Evolutionary conservation across 2,113 vertebrate genomes (phyloP).

Genomic region (Ammodytes marinus): DNA sequence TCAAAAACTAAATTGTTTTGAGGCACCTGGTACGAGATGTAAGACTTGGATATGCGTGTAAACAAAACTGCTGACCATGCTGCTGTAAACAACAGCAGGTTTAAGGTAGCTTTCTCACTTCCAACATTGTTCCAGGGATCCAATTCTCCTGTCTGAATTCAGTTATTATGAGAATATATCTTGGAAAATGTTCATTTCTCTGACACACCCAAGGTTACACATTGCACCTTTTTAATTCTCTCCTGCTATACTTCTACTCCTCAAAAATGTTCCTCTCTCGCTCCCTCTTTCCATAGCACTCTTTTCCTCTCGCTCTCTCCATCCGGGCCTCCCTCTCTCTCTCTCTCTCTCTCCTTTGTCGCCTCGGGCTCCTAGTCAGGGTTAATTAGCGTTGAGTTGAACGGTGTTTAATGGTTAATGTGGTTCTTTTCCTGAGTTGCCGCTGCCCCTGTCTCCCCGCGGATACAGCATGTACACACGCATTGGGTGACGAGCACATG

Average conservation of each 20-base stretch:
- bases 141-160: too few relatives aligned
- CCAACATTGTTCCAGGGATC: too few relatives aligned
- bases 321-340: slow-evolving; percentile 27
- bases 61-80: too few relatives aligned
- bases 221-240: not conserved
- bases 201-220: too few relatives aligned
- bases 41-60: too few relatives aligned
- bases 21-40: too few relatives aligned
- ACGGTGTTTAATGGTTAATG: slow-evolving; percentile 81
- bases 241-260: not conserved
- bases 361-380: slow-evolving; percentile 69
- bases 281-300: not conserved
- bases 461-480: slow-evolving; percentile 42
- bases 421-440: slow-evolving; percentile 52
- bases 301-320: slow-evolving; percentile 27
- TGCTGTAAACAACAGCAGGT: too few relatives aligned
- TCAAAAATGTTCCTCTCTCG: slow-evolving; percentile 7
- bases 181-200: too few relatives aligned
- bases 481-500: slow-evolving; percentile 45
- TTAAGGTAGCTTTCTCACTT: too few relatives aligned
- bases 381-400: slow-evolving; percentile 77
- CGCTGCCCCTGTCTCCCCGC: slow-evolving; percentile 39
- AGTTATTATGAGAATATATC: too few relatives aligned
- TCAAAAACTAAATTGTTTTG: too few relatives aligned
- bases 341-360: slow-evolving; percentile 9